Percentiles rank a stretch among this genome's conserved stretches.
Evolutionary conservation across 2,113 vertebrate genomes (phyloP).

Genomic region (Microcebus tavaratra): DNA sequence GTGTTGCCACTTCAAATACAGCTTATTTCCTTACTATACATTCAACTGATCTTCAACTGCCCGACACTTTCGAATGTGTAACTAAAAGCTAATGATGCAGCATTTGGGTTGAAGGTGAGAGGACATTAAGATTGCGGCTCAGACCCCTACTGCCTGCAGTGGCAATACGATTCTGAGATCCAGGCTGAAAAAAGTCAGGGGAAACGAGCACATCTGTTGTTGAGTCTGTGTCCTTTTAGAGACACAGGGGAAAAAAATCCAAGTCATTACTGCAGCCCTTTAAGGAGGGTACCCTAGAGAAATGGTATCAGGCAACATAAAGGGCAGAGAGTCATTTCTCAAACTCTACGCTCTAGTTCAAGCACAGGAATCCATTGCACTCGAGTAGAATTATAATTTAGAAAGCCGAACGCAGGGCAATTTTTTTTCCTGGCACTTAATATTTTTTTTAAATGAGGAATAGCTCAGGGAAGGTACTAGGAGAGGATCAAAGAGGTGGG

Average conservation of each 20-base stretch:
- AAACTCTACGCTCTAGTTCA: neutral
- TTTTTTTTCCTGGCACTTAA: neutral
- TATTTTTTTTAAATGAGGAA: neutral
- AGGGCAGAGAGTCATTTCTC: no score
- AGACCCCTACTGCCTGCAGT: neutral
- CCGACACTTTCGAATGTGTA: neutral
- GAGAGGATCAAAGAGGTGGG: no score
- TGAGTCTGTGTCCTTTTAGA: neutral
- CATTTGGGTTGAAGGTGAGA: neutral
- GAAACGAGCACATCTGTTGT: neutral
- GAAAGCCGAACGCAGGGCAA: neutral
- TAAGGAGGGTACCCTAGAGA: conserved; percentile 26
- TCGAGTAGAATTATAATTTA: neutral
- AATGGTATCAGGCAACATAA: neutral
- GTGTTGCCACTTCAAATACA: neutral
- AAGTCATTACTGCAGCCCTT: conserved; percentile 8
- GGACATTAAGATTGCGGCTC: accelerated
- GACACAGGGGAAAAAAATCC: neutral
- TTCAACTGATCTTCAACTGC: neutral
- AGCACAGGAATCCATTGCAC: neutral
- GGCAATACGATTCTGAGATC: accelerated
- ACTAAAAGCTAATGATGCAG: neutral
- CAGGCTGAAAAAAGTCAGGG: neutral
- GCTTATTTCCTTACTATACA: no score
- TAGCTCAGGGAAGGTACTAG: accelerated